A percentile compares a stretch with the other conserved stretches of the same genome.
phyloP scores from a whole-genome alignment of 2,888 invertebrate species.

The Chorisops tibialis region DNA sequence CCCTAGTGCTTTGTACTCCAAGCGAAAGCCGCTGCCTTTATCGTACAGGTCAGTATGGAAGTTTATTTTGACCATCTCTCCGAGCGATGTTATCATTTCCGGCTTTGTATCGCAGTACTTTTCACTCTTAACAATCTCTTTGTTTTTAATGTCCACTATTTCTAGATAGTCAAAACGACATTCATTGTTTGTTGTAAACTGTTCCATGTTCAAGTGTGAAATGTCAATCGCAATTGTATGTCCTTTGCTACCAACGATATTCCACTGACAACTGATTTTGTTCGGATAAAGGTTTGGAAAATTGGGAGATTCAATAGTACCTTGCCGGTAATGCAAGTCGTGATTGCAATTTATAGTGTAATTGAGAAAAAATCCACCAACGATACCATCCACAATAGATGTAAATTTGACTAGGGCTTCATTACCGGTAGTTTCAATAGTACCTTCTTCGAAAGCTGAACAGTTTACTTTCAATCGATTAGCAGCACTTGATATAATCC shows the following conservation, averaged over 20 bases:
- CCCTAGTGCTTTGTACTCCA: slow-evolving; percentile 76
- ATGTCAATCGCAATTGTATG: slow-evolving; percentile 80
- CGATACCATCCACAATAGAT: slow-evolving; percentile 30
- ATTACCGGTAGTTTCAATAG: slow-evolving; percentile 40
- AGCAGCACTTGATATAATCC: not conserved
- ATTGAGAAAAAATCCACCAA: slow-evolving; percentile 39
- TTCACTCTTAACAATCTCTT: slow-evolving; percentile 43
- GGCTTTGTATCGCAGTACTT: slow-evolving; percentile 38
- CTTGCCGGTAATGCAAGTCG: slow-evolving; percentile 50
- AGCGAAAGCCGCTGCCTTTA: slow-evolving; percentile 66
- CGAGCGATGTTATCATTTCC: slow-evolving; percentile 39
- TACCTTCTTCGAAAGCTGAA: slow-evolving; percentile 8
- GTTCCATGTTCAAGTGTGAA: slow-evolving; percentile 70
- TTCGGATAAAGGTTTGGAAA: slow-evolving; percentile 71
- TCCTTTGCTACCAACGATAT: slow-evolving; percentile 66
- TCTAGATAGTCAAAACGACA: slow-evolving; percentile 64
- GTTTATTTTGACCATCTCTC: slow-evolving; percentile 52
- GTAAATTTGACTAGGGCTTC: slow-evolving; percentile 42
- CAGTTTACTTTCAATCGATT: not conserved
- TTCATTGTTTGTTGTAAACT: slow-evolving; percentile 4
- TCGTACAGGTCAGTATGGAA: slow-evolving; percentile 61
- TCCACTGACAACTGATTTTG: slow-evolving; percentile 70
- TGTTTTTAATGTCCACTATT: slow-evolving; percentile 50
- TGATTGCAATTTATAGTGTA: slow-evolving; percentile 42
- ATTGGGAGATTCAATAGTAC: slow-evolving; percentile 86